These are phyloP conservation scores for Macrotis lagotis DNA, from an alignment of 2,113 vertebrate species.

Conservation along the genomic window DNA sequence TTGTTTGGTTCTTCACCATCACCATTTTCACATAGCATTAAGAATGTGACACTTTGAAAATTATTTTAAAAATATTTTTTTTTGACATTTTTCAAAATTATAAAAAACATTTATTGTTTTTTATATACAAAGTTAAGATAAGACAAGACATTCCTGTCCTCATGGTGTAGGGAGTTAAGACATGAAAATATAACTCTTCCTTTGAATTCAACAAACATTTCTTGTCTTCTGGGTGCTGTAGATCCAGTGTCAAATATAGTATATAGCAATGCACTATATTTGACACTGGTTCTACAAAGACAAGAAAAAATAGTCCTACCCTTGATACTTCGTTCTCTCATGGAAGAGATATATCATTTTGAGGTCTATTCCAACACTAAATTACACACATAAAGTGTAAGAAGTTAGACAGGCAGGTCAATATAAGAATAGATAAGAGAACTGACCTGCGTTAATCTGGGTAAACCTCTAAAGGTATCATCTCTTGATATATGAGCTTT, in stretches of 20 bases:
- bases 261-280: too few relatives aligned
- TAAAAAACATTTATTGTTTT: neutral
- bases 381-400: neutral
- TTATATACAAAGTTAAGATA: neutral
- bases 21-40: neutral
- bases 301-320: neutral
- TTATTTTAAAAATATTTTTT: too few relatives aligned
- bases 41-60: neutral
- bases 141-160: neutral
- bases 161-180: neutral
- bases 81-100: too few relatives aligned
- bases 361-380: neutral
- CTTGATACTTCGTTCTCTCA: neutral
- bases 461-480: too few relatives aligned
- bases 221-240: neutral
- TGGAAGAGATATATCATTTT: neutral
- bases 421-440: neutral
- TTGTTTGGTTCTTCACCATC: neutral
- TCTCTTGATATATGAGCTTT: neutral
- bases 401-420: neutral
- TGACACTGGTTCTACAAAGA: neutral
- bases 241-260: too few relatives aligned
- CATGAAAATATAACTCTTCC: neutral
- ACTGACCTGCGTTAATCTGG: neutral
- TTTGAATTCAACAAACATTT: neutral